Base-by-base conservation (phyloP, 2,113 vertebrate genomes). In the Ciconia maguari region DNA sequence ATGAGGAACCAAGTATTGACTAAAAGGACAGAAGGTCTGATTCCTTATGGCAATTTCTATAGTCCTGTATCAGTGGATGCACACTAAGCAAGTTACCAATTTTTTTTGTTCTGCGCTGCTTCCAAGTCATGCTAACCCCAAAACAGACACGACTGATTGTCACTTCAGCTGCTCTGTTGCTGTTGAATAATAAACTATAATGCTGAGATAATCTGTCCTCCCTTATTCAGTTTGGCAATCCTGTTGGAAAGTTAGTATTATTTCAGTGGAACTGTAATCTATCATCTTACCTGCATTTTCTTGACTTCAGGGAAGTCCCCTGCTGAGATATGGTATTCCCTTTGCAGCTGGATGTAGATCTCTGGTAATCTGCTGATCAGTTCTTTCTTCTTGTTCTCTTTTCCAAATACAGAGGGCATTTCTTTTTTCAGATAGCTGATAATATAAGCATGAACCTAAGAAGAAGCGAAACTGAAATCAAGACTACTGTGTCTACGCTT, bases 371-470 rank as follows among this genome's bases (percentile, higher is more conserved):
- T 98, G 92, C 83, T 93, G 94, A 99, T 99, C n/a, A 99, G 98
- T 94, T 99, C 99, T 66, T 98, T 99, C 94, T 99, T 99, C 96
- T 99, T 99, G 95, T 98, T 99, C 90, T 99, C 99, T 65, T 99
- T 99, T 14, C 99, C 99, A 83, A 99, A 99, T 16, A 99, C 96
- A 58, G 98, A 98, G 4, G 99, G 99, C 99, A 99, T 99, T 97
- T 99, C 99, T 96, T 99, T 99, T 97, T 99, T 99, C 96, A 99
- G 98, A 95, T 99, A 96, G 96, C 99, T 99, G 98, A 99, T 99
- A 97, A 99, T 99, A 95, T 99, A 99, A 65, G 99, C 99, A 66
- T 99, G 99, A n/a, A 99, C 99, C 99, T 99, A 97, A 77, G 74
- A 93, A 92, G 24, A 36, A 30, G 34, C 27, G 86, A 77, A 87